Evolutionary conservation across 1,140 invertebrate genomes (phyloP).

Genomic region (Drosophila ironensis): DNA sequence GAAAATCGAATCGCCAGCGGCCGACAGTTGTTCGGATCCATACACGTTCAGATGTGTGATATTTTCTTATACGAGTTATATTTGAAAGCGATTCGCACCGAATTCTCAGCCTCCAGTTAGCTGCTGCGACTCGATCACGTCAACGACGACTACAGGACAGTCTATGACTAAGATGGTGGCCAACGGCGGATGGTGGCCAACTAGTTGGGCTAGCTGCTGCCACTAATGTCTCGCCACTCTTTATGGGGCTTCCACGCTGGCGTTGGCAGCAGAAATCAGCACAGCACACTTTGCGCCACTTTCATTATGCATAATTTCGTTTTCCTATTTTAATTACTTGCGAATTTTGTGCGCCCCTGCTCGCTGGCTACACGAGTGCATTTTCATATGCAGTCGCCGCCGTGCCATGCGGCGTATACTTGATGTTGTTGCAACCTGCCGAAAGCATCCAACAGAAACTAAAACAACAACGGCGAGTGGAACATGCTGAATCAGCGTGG

Average conservation of each 20-base stretch:
- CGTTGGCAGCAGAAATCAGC: conserved; percentile 43
- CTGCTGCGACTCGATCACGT: conserved; percentile 27
- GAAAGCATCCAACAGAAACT: conserved; percentile 24
- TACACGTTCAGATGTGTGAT: no score
- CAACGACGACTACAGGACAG: conserved; percentile 49
- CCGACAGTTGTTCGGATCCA: conserved; percentile 27
- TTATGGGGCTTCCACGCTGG: conserved; percentile 54
- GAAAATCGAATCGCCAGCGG: conserved; percentile 27
- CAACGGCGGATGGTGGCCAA: conserved; percentile 25
- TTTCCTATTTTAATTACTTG: conserved; percentile 77
- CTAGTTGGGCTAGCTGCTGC: conserved; percentile 50
- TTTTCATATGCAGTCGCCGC: conserved; percentile 50
- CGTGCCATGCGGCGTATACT: conserved; percentile 41
- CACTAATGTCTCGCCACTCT: conserved; percentile 50
- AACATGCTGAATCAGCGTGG: conserved; percentile 48
- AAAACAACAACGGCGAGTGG: conserved; percentile 30
- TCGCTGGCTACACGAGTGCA: conserved; percentile 31
- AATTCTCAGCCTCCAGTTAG: conserved; percentile 33
- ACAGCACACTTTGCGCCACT: conserved; percentile 46
- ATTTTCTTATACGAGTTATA: background rate
- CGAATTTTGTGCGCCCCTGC: conserved; percentile 47
- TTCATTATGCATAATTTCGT: conserved; percentile 40
- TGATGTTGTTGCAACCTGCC: conserved; percentile 56
- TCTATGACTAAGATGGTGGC: conserved; percentile 63
- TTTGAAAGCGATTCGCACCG: background rate